Percentiles rank a stretch among this genome's conserved stretches.
These are phyloP conservation scores for Zaprionus inermis DNA, from an alignment of 1,140 invertebrate genomes.

Conservation along the genomic window DNA sequence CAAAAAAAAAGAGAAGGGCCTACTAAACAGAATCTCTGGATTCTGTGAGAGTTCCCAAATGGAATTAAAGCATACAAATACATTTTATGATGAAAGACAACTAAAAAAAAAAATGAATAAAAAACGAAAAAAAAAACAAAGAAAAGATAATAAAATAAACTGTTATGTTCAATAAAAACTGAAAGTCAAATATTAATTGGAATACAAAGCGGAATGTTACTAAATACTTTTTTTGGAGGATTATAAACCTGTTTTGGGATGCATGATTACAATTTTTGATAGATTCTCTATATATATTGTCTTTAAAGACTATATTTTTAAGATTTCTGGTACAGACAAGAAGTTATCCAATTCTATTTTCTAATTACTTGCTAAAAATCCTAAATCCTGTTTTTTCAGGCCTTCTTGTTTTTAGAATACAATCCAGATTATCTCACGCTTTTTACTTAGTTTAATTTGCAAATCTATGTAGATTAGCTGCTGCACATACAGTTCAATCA, in stretches of 20 bases:
- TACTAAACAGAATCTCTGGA: conserved; percentile 15
- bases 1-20: conserved; percentile 31
- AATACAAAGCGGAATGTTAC: no score
- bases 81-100: conserved; percentile 47
- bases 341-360: no score
- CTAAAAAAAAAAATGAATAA: conserved; percentile 8
- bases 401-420: neutral
- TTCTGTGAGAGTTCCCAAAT: conserved; percentile 27
- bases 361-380: no score
- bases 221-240: no score
- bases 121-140: conserved; percentile 26
- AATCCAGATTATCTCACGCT: conserved; percentile 1
- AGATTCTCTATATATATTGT: no score
- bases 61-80: conserved; percentile 34
- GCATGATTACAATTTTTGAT: no score
- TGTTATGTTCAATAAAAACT: conserved; percentile 74
- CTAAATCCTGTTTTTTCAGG: no score
- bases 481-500: neutral
- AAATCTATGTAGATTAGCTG: conserved; percentile 3
- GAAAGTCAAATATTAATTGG: neutral
- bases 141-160: conserved; percentile 73
- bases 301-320: no score
- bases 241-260: no score
- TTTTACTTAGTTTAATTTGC: conserved; percentile 2
- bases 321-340: no score